Conservation (phyloP, 1,140 invertebrate species). For the Nymphalis io region DNA sequence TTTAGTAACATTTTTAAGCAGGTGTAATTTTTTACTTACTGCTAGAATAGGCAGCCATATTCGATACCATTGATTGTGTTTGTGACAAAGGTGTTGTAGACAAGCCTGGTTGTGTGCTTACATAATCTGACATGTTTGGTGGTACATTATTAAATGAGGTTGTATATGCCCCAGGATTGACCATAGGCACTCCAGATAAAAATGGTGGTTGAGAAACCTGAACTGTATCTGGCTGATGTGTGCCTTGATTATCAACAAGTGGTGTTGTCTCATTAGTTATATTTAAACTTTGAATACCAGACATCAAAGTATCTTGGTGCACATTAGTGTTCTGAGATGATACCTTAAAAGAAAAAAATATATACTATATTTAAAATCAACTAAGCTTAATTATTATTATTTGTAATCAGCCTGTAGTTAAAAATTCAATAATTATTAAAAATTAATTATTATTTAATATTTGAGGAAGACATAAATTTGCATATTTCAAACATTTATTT, state of each 20-base stretch:
- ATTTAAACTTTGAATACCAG: slow-evolving; percentile 56
- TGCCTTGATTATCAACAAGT: slow-evolving; percentile 44
- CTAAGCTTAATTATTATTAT: no score
- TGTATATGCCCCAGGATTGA: slow-evolving; percentile 63
- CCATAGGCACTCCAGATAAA: slow-evolving; percentile 77
- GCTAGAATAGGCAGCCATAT: slow-evolving; percentile 73
- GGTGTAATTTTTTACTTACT: slow-evolving; percentile 60
- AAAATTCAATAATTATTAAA: no score
- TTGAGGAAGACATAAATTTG: no score
- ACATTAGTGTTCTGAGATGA: slow-evolving; percentile 41
- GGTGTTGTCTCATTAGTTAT: slow-evolving; percentile 56
- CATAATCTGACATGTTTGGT: slow-evolving; percentile 15
- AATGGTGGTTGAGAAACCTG: slow-evolving; percentile 68
- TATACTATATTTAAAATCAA: neutral
- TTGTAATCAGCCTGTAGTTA: no score
- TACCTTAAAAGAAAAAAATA: slow-evolving; percentile 43
- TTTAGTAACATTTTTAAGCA: neutral
- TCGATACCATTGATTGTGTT: slow-evolving; percentile 67
- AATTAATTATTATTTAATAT: no score
- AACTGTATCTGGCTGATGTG: slow-evolving; percentile 40
- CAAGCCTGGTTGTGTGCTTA: slow-evolving; percentile 22
- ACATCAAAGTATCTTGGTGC: slow-evolving; percentile 45
- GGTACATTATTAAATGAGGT: slow-evolving; percentile 15
- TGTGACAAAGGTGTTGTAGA: slow-evolving; percentile 50
- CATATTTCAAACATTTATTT: no score